Conservation (phyloP, 2,113 vertebrate species). For the Murina feae region DNA sequence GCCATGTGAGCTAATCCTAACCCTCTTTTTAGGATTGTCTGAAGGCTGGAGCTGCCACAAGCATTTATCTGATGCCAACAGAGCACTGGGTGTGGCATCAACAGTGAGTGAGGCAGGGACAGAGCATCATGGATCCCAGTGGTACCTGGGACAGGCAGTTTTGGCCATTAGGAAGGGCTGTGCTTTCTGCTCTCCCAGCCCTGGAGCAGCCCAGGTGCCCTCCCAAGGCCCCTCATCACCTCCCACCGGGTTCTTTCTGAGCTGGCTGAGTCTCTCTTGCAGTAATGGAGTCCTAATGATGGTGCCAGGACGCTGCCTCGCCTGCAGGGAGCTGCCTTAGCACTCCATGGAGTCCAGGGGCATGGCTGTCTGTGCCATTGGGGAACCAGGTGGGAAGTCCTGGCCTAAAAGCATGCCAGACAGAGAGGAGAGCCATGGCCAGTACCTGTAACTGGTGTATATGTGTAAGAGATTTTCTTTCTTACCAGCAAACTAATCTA, state of each 20-base stretch:
- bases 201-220: neutral
- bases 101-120: neutral
- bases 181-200: neutral
- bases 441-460: neutral
- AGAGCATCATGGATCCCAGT: neutral
- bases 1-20: neutral
- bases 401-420: no score
- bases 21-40: neutral
- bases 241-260: neutral
- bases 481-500: neutral
- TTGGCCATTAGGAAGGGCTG: neutral
- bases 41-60: neutral
- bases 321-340: neutral
- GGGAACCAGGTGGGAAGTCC: neutral
- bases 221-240: neutral
- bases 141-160: neutral
- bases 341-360: no score
- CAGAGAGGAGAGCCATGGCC: neutral
- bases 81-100: neutral
- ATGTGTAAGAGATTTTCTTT: neutral
- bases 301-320: neutral
- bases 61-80: neutral
- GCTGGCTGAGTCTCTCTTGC: neutral
- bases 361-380: fast-evolving
- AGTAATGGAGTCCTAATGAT: neutral